phyloP scores from a whole-genome alignment of 2,797 vertebrate species.

The Pseudocheirus occidentalis region DNA sequence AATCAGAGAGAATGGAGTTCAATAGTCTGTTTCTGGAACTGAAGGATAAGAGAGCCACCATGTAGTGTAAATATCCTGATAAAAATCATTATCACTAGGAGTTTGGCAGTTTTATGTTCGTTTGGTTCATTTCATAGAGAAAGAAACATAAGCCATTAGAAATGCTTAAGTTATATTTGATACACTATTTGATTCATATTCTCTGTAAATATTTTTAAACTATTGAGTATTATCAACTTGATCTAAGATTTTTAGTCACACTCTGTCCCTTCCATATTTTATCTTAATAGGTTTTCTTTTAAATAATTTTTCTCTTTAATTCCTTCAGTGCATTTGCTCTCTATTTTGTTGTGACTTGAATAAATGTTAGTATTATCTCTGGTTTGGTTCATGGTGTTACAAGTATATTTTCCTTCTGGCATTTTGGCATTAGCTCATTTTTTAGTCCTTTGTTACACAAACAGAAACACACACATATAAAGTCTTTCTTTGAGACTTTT shows the following conservation, averaged over 20 bases:
- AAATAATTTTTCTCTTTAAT: background rate
- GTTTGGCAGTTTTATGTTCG: background rate
- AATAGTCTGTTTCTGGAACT: background rate
- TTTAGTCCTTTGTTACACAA: background rate
- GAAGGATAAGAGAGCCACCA: background rate
- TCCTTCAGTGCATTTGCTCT: background rate
- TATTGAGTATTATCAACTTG: background rate
- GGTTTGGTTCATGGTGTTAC: background rate
- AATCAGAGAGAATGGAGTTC: background rate
- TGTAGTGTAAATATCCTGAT: background rate
- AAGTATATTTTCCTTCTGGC: background rate
- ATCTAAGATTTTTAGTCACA: background rate
- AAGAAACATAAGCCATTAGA: background rate
- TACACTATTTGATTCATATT: background rate
- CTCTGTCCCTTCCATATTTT: background rate
- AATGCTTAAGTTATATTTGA: background rate
- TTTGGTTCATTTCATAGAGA: background rate
- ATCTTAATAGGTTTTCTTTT: background rate
- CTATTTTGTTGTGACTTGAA: background rate
- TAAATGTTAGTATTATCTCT: background rate
- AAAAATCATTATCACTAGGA: background rate
- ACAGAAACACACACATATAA: background rate
- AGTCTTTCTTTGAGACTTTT: background rate
- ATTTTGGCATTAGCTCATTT: background rate
- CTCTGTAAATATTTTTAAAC: background rate